Percentiles rank a stretch among this genome's conserved stretches.
These are phyloP conservation scores for Clupea harengus DNA, from an alignment of 2,113 vertebrate genomes.

Conservation along the genomic window DNA sequence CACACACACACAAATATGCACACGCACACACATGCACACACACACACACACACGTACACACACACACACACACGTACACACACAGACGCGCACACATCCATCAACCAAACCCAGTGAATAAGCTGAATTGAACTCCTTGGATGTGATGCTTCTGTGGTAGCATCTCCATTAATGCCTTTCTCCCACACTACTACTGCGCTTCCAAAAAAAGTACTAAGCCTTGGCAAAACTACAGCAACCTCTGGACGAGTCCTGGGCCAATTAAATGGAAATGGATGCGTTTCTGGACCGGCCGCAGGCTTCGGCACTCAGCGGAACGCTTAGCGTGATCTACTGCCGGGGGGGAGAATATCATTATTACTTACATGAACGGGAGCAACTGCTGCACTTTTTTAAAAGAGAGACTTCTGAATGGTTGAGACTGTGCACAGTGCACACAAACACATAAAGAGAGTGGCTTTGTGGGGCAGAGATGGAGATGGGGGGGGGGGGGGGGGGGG, in stretches of 20 bases:
- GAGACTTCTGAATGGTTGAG: background rate
- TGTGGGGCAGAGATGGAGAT: background rate
- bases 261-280: slow-evolving; percentile 12
- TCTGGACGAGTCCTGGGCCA: background rate
- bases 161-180: background rate
- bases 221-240: background rate
- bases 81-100: background rate
- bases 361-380: background rate
- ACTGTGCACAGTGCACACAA: background rate
- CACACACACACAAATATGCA: background rate
- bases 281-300: background rate
- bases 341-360: background rate
- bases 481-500: background rate
- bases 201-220: background rate
- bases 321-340: background rate
- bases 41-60: background rate
- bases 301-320: background rate
- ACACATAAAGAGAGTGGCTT: background rate
- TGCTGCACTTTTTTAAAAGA: background rate
- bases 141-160: background rate
- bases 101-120: background rate
- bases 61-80: background rate
- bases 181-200: background rate
- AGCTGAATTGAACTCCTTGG: background rate
- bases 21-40: background rate